A percentile compares a stretch with the other conserved stretches of the same genome.
These are phyloP conservation scores for Malurus cyaneus DNA, from an alignment of 2,113 vertebrate genomes.

Conservation along the genomic window DNA sequence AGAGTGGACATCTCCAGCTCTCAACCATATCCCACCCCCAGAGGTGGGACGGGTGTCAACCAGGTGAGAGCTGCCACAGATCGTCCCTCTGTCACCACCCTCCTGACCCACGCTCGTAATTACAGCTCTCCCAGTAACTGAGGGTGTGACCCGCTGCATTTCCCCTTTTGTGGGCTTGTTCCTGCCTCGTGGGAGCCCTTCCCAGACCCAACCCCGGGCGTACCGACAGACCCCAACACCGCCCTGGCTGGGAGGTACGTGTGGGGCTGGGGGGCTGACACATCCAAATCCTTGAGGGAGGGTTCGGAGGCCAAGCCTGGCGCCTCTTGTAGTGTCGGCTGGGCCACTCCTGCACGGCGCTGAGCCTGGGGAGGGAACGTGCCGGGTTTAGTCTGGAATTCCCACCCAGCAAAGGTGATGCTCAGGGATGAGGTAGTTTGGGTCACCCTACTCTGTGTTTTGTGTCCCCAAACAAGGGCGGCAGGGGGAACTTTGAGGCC, in stretches of 20 bases:
- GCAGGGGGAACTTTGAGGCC: background rate
- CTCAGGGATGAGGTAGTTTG: background rate
- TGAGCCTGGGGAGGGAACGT: slow-evolving; percentile 31
- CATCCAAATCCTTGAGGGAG: background rate
- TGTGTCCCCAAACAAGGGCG: accelerated
- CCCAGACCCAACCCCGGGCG: background rate
- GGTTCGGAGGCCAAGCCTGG: accelerated
- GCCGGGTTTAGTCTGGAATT: background rate
- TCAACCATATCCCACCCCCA: accelerated
- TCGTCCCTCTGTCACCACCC: accelerated
- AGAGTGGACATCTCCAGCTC: background rate
- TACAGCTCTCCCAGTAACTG: background rate
- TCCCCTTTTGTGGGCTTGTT: accelerated
- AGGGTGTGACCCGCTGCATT: background rate
- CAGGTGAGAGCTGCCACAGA: background rate
- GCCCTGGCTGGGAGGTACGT: background rate
- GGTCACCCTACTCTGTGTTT: background rate
- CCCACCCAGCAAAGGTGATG: accelerated
- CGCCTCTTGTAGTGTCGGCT: background rate
- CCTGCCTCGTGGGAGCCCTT: background rate
- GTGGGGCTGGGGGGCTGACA: background rate
- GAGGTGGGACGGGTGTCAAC: background rate
- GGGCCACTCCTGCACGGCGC: slow-evolving; percentile 37
- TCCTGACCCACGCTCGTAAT: accelerated
- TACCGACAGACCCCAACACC: background rate